Conservation (phyloP, 2,888 invertebrate genomes). For the Diarsia dahlii region DNA sequence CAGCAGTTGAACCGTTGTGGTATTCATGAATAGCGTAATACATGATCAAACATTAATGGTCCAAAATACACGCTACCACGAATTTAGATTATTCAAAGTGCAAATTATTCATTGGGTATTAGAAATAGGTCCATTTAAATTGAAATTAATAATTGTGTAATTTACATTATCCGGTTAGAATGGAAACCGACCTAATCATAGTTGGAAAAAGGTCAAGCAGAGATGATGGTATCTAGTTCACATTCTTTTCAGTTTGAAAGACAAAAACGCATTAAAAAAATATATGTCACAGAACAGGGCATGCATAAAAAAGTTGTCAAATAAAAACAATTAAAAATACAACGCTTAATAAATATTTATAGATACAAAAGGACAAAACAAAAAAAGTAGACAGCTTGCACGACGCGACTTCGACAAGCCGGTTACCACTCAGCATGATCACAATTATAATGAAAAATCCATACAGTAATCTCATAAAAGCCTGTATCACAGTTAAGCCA, state of each 20-base stretch:
- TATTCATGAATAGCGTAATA: background rate
- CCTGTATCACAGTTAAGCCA: background rate
- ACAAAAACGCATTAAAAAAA: too few relatives aligned
- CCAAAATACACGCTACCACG: background rate
- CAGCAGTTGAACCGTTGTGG: background rate
- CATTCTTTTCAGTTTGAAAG: background rate
- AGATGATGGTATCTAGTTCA: background rate
- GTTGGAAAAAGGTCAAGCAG: background rate
- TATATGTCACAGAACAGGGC: too few relatives aligned
- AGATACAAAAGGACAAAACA: too few relatives aligned
- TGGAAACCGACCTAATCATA: background rate
- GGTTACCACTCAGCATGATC: too few relatives aligned
- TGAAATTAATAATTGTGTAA: too few relatives aligned
- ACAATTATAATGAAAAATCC: background rate
- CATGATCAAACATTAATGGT: too few relatives aligned
- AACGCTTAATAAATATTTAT: too few relatives aligned
- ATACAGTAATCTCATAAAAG: background rate
- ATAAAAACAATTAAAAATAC: too few relatives aligned
- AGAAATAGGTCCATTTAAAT: background rate
- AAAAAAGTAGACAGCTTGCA: too few relatives aligned
- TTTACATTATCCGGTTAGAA: background rate
- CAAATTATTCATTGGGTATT: background rate
- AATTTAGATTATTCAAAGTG: background rate
- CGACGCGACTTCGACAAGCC: too few relatives aligned
- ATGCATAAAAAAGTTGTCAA: too few relatives aligned